Base-by-base conservation (phyloP, 2,113 vertebrate species). In the Tichodroma muraria region DNA sequence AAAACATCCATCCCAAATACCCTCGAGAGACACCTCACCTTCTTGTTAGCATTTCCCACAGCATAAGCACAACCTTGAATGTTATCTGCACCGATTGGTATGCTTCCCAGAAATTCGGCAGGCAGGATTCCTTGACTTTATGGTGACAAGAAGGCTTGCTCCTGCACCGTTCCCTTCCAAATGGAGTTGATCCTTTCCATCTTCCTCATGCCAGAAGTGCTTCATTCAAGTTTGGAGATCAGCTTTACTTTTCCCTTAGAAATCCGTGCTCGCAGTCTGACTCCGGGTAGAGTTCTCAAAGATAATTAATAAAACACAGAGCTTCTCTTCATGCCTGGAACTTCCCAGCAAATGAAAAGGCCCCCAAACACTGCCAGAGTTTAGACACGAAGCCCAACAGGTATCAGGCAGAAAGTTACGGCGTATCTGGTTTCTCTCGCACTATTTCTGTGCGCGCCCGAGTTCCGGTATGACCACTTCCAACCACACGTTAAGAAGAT, bases 321-420 rank as follows among this genome's bases (percentile, higher is more conserved):
- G 68, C 88, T 96, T 93, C 88, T 95, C 90, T 94, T 94, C 96
- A 96, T n/a, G 44, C 78, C 82, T 96, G 88, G 77, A 85, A 89
- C 94, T 90, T 96, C 92, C 89, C 93, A 56, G 68, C 88, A 73
- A 85, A 87, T 5, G 27, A 80, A 70, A 85, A 72, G 30, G 66
- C 27, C 44, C 38, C 14, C 16, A 72, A 70, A 80, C 35, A 38
- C 57, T 50, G 44, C 8, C 63, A 23, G 89, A 95, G 92, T 90
- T 94, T 80, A 89, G 71, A 56, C 52, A 88, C 73, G 65, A 61
- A 93, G 64, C 40, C 93, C 96, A 81, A 31, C 38, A 85, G 94
- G 85, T 85, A 91, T 19, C 56, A 10, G 33, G 66, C 78, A 85
- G 57, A 84, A 96, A 91, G 85, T 85, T 79, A 44, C 76, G 54